These are phyloP conservation scores for Armadillidium nasatum DNA, from an alignment of 1,140 invertebrate genomes.

Conservation along the genomic window DNA sequence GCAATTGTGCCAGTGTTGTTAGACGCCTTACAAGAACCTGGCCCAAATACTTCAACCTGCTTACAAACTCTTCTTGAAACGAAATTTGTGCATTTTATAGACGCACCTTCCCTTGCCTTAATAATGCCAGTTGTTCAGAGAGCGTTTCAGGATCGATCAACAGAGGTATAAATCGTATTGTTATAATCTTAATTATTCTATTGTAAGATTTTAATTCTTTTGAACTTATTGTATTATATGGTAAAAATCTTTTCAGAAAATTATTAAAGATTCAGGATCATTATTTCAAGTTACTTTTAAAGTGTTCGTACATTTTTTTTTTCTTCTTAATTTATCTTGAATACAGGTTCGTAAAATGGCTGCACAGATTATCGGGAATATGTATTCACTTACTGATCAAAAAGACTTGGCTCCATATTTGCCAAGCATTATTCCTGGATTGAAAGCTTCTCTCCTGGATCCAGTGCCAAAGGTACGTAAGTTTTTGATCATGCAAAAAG, in stretches of 20 bases:
- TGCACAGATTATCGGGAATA: slow-evolving; percentile 93
- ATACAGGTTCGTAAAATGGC: slow-evolving; percentile 60
- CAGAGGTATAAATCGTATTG: slow-evolving; percentile 54
- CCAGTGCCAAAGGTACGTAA: slow-evolving; percentile 85
- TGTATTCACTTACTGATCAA: slow-evolving; percentile 98
- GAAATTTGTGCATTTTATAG: slow-evolving; percentile 98
- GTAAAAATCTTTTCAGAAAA: no score
- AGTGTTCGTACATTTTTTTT: no score
- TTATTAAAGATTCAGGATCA: no score
- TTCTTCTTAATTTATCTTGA: neutral
- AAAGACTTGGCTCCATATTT: slow-evolving; percentile 97
- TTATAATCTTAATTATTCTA: no score
- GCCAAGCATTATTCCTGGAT: slow-evolving; percentile 90
- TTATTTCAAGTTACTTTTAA: no score
- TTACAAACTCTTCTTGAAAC: slow-evolving; percentile 90
- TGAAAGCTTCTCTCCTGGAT: slow-evolving; percentile 93
- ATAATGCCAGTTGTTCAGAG: slow-evolving; percentile 99
- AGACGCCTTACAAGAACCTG: slow-evolving; percentile 92
- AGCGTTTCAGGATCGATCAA: slow-evolving; percentile 77
- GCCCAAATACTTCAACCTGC: slow-evolving; percentile 87
- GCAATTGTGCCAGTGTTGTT: slow-evolving; percentile 87
- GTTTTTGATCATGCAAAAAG: neutral
- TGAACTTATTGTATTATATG: no score
- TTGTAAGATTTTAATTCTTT: no score
- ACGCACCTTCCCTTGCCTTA: slow-evolving; percentile 93